Evolutionary conservation across 2,797 vertebrate genomes (phyloP).

Genomic region (Chaenodraco wilsoni): DNA sequence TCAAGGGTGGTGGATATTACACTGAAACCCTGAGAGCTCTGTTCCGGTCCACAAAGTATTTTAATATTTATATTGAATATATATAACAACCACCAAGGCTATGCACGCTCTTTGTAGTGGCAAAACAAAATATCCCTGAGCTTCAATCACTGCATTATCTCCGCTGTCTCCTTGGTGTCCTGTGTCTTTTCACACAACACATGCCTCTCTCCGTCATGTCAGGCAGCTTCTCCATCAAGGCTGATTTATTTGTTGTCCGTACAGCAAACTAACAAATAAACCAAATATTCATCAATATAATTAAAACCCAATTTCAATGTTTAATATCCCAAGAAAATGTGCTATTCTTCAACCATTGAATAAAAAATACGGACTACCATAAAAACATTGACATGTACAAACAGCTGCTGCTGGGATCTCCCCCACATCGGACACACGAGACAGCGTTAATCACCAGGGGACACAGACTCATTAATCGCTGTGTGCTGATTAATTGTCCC

Average conservation of each 20-base stretch:
- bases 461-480: slow-evolving; percentile 79
- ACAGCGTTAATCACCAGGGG: slow-evolving; percentile 79
- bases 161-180: slow-evolving; percentile 28
- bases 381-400: slow-evolving; percentile 66
- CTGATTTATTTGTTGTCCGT: slow-evolving; percentile 12
- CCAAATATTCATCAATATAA: slow-evolving; percentile 13
- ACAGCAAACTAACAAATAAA: slow-evolving; percentile 17
- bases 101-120: slow-evolving; percentile 45
- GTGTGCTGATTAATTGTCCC: slow-evolving; percentile 79
- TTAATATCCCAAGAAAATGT: slow-evolving; percentile 37
- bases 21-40: slow-evolving; percentile 45
- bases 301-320: slow-evolving; percentile 21
- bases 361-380: slow-evolving; percentile 45
- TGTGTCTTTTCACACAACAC: slow-evolving; percentile 33
- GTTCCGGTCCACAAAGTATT: slow-evolving; percentile 50
- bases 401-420: slow-evolving; percentile 75
- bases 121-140: slow-evolving; percentile 67
- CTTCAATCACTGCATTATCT: slow-evolving; percentile 57
- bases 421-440: slow-evolving; percentile 68
- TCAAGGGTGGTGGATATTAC: slow-evolving; percentile 51
- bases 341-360: slow-evolving; percentile 10
- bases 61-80: slow-evolving; percentile 47
- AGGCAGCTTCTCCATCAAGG: slow-evolving; percentile 29
- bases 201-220: slow-evolving; percentile 32
- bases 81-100: slow-evolving; percentile 32